Base-by-base conservation (phyloP, 35 echinoderm and acorn worm species). In the Acanthaster planci region DNA sequence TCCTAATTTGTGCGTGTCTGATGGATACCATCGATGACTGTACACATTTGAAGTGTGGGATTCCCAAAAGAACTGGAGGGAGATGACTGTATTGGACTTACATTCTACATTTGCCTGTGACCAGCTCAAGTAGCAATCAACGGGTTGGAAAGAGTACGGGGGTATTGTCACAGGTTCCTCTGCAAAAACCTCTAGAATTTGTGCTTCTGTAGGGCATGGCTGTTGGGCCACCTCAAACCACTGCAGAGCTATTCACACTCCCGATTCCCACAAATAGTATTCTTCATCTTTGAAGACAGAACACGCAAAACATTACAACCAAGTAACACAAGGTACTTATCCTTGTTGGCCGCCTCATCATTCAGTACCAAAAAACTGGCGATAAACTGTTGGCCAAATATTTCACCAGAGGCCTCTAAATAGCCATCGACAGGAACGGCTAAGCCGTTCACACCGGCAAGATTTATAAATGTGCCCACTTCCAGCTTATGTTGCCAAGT, bases 381-480 rank as follows among this genome's bases (percentile, higher is more conserved):
- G 0, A 31, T 22, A 64, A 64, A 64, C 59, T 64, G 15, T 2
- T 64, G 59, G 1, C 59, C 59, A 22, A 64, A 64, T 18, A 64
- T 64, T n/a, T 64, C 59, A 26, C 15, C 59, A 26, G 59, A n/a
- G 30, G 59, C 59, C 59, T 64, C 59, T 21, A 64, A 64, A 64
- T 64, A 64, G 21, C 59, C 59, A 22, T 64, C 59, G 30, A 64
- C 59, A n/a, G 59, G 59, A 2, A 64, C 59, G 7, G 59, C 21
- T 31, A 2, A 31, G 59, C 59, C 59, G 30, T 64, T 64, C 21
- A 64, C 59, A 64, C 7, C 59, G 8, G 0, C 2, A n/a, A 64
- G 30, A 0, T 21, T 64, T 8, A 64, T 0, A 64, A 64, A 64
- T 64, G 21, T 31, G 1, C 59, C 59, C 12, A 64, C 59, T 26